Base-by-base conservation (phyloP, 2,797 vertebrate species). In the Poeciliopsis gracilis region DNA sequence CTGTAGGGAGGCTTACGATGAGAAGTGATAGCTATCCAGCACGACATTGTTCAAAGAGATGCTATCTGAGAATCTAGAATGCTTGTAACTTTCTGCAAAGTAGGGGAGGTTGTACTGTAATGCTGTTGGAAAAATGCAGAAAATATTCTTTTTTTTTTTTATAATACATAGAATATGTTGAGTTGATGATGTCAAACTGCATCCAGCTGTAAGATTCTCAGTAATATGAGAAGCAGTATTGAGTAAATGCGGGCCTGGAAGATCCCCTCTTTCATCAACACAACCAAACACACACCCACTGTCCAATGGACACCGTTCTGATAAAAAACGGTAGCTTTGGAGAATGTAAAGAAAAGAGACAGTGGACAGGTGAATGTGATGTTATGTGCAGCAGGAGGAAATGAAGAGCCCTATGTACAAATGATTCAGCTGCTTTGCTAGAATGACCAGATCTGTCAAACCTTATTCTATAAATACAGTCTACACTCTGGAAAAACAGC, bases 1-100 rank as follows among this genome's bases (percentile, higher is more conserved):
- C 79, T 76, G 75, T 41, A 28, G 72, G 78, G 61, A 79, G 55
- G 72, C 18, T 84, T 78, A 73, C 67, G 63, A 45, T 6, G 77
- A 77, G 85, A 25, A 61, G 11, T 7, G 78, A 79, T 82, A 71
- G 90, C 90, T 79, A 90, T 89, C 87, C 75, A 87, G 71, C 77
- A 79, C 36, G 18, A 80, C 82, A 74, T 75, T 73, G 71, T 76
- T 59, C 45, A 57, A 78, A 85, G 79, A 77, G 8, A 81, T 83
- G 49, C 67, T 77, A 72, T 43, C 15, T 8, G 86, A 90, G 72
- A 57, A 51, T 73, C 77, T 87, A 79, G 89, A 90, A 84, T 83
- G 74, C 81, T 86, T 83, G 79, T 70, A 89, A 84, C 85, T 74
- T 61, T 47, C 63, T 41, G 72, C 77, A 76, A 73, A 75, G 82